Percentiles rank a stretch among this genome's conserved stretches.
These are phyloP conservation scores for Selene dorsalis DNA, from an alignment of 2,797 vertebrate genomes.

Conservation along the genomic window DNA sequence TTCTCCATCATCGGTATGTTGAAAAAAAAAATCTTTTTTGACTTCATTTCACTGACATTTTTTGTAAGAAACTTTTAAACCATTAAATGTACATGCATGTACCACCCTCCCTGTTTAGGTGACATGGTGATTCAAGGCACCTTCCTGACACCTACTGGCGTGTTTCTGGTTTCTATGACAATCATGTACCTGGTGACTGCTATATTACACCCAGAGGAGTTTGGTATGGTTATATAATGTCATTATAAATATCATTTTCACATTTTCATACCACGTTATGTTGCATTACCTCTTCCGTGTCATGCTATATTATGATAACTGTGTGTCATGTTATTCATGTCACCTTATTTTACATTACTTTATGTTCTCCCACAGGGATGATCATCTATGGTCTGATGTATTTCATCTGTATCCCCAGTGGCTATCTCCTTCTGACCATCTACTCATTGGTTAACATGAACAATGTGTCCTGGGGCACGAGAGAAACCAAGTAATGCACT, in stretches of 20 bases:
- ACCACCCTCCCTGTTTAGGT: constrained; percentile 68
- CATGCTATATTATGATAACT: background rate
- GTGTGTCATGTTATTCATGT: background rate
- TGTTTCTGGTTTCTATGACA: constrained; percentile 86
- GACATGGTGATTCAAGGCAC: constrained; percentile 85
- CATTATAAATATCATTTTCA: background rate
- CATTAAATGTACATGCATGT: background rate
- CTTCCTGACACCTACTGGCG: constrained; percentile 86
- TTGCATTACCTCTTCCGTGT: background rate
- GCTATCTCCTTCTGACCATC: constrained; percentile 88
- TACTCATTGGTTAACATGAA: constrained; percentile 90
- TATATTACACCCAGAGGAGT: constrained; percentile 85
- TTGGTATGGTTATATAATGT: constrained; percentile 67
- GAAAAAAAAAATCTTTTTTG: background rate
- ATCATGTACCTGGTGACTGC: constrained; percentile 85
- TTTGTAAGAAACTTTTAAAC: background rate
- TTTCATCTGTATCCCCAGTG: constrained; percentile 89
- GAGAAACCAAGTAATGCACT: constrained; percentile 82
- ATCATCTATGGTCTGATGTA: constrained; percentile 87
- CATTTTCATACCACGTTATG: background rate
- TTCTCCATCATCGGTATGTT: constrained; percentile 86
- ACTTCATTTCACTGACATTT: background rate
- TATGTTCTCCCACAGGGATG: constrained; percentile 61
- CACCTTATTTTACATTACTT: background rate
- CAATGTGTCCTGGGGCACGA: constrained; percentile 87